Percentiles rank a stretch among this genome's conserved stretches.
phyloP scores from a whole-genome alignment of 2,888 invertebrate species.

The Oligia fasciuncula region DNA sequence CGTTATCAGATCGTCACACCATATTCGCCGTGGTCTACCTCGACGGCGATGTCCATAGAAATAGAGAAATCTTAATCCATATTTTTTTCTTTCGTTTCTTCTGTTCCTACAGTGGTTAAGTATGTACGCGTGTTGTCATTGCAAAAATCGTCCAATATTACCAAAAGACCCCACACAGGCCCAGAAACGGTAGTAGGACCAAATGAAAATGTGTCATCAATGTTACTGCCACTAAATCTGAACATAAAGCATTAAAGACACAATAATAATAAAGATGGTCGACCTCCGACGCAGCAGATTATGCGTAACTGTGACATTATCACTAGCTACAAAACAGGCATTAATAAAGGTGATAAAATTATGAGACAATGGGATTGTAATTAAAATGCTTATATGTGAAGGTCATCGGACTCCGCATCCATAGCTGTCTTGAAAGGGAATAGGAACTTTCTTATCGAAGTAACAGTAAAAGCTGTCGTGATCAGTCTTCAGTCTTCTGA shows the following conservation, averaged over 20 bases:
- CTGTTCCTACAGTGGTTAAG: neutral
- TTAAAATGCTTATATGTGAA: conserved; percentile 18
- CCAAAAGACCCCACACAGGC: conserved; percentile 28
- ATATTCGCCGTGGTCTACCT: neutral
- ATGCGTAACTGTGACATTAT: conserved; percentile 35
- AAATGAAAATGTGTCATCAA: conserved; percentile 29
- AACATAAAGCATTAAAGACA: conserved; percentile 11
- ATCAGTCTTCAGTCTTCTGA: neutral
- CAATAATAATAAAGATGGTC: conserved; percentile 19
- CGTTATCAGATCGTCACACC: neutral
- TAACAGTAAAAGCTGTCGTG: neutral
- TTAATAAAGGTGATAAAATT: conserved; percentile 33
- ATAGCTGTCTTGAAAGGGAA: neutral
- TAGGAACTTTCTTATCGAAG: neutral
- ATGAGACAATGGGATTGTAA: conserved; percentile 12
- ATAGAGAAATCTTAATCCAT: neutral
- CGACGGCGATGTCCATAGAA: neutral
- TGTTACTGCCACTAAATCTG: conserved; percentile 35
- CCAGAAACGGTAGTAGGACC: conserved; percentile 32
- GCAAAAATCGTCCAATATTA: neutral
- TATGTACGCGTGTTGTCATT: neutral
- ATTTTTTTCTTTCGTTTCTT: neutral
- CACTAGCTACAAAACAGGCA: conserved; percentile 36
- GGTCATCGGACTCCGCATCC: neutral
- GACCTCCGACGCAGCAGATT: conserved; percentile 43